These are phyloP conservation scores for Hippocampus abdominalis DNA, from an alignment of 2,113 vertebrate genomes.

Conservation along the genomic window DNA sequence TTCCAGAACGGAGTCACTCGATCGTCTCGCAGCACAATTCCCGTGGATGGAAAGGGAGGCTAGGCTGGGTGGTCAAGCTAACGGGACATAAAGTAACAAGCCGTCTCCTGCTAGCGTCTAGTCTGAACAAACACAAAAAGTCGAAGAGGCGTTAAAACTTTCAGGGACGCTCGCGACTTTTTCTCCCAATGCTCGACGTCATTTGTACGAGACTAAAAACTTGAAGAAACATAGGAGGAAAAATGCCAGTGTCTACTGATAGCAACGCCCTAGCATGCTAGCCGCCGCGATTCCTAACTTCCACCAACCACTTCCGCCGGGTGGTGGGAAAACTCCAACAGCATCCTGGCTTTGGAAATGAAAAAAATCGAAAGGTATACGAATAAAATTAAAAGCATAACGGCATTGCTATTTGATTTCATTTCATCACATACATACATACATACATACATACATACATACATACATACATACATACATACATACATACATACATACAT, in stretches of 20 bases:
- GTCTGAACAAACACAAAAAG: conserved; percentile 27
- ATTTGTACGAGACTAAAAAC: conserved; percentile 31
- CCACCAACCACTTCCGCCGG: conserved; percentile 67
- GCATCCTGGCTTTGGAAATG: not conserved
- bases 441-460: no score
- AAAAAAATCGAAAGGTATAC: not conserved
- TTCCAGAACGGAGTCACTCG: conserved; percentile 56
- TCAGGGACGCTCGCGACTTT: not conserved
- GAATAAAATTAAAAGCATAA: not conserved
- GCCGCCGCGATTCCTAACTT: conserved; percentile 24
- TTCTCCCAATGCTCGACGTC: conserved; percentile 16
- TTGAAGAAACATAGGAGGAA: conserved; percentile 28
- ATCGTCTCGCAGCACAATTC: conserved; percentile 61
- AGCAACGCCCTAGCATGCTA: conserved; percentile 69
- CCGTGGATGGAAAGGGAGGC: conserved; percentile 60
- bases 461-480: no score
- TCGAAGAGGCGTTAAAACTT: conserved; percentile 15
- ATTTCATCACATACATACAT: not conserved
- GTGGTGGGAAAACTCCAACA: conserved; percentile 37
- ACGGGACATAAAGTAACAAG: conserved; percentile 46
- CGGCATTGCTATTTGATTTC: not conserved
- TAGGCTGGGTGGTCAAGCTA: conserved; percentile 54
- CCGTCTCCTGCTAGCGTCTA: conserved; percentile 1
- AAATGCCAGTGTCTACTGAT: conserved; percentile 63
- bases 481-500: no score